Evolutionary conservation across 2,888 invertebrate species (phyloP).

Genomic region (Apodemia mormo): DNA sequence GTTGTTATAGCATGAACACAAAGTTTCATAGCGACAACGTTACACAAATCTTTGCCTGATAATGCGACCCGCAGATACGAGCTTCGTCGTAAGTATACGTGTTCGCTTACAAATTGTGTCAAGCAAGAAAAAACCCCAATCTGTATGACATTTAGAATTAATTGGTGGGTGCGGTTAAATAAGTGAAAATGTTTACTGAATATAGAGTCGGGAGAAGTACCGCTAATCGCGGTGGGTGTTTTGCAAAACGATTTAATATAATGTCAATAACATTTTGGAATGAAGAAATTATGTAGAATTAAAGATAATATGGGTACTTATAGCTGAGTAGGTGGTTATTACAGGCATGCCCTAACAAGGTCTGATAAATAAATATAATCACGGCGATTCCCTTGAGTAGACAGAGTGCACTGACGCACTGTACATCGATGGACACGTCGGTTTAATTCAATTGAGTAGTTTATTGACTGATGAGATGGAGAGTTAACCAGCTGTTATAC

Average conservation of each 20-base stretch:
- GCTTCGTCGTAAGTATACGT: not conserved
- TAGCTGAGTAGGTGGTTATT: not conserved
- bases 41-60: too few species aligned
- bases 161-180: conserved; percentile 60
- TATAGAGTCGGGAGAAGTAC: conserved; percentile 57
- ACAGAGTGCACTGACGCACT: not conserved
- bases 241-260: conserved; percentile 37
- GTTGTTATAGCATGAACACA: too few species aligned
- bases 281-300: conserved; percentile 5
- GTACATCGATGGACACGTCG: too few species aligned
- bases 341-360: conserved; percentile 2
- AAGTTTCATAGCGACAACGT: too few species aligned
- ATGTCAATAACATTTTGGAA: not conserved
- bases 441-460: too few species aligned
- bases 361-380: not conserved
- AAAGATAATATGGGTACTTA: not conserved
- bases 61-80: too few species aligned
- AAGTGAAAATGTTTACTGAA: conserved; percentile 60
- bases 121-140: conserved; percentile 47
- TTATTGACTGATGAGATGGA: too few species aligned
- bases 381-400: not conserved
- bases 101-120: conserved; percentile 39
- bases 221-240: conserved; percentile 41
- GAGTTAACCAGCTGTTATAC: too few species aligned
- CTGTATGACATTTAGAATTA: conserved; percentile 75